phyloP scores from a whole-genome alignment of 2,797 vertebrate species.

The Philypnodon macrostomus region DNA sequence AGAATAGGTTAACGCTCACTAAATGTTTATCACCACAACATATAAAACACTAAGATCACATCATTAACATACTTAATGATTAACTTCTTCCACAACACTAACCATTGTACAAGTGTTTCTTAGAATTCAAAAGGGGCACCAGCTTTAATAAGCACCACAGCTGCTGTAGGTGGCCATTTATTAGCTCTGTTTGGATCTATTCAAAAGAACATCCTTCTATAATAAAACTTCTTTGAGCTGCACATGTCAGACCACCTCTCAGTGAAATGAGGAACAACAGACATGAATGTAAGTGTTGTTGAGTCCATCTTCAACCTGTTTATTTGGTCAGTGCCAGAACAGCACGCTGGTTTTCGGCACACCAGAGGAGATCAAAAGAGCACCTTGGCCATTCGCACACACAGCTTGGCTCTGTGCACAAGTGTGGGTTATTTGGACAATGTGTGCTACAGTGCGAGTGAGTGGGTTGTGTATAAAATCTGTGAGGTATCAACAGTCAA shows the following conservation, averaged over 20 bases:
- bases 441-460: conserved; percentile 9
- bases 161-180: conserved; percentile 19
- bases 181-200: conserved; percentile 20
- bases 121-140: conserved; percentile 20
- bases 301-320: conserved; percentile 51
- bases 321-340: conserved; percentile 62
- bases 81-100: neutral
- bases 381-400: conserved; percentile 35
- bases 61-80: neutral
- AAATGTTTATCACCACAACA: neutral
- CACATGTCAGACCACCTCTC: conserved; percentile 52
- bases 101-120: neutral
- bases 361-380: conserved; percentile 62
- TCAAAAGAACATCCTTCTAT: conserved; percentile 44
- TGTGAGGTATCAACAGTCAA: conserved; percentile 52
- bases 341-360: conserved; percentile 25
- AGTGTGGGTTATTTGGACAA: conserved; percentile 9
- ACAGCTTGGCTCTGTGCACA: conserved; percentile 18
- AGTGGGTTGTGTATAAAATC: conserved; percentile 35
- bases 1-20: neutral
- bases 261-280: conserved; percentile 50
- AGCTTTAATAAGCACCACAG: conserved; percentile 2
- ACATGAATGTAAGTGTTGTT: conserved; percentile 27
- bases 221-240: conserved; percentile 43
- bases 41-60: neutral